phyloP scores from a whole-genome alignment of 2,113 vertebrate species.

The Tyto alba region DNA sequence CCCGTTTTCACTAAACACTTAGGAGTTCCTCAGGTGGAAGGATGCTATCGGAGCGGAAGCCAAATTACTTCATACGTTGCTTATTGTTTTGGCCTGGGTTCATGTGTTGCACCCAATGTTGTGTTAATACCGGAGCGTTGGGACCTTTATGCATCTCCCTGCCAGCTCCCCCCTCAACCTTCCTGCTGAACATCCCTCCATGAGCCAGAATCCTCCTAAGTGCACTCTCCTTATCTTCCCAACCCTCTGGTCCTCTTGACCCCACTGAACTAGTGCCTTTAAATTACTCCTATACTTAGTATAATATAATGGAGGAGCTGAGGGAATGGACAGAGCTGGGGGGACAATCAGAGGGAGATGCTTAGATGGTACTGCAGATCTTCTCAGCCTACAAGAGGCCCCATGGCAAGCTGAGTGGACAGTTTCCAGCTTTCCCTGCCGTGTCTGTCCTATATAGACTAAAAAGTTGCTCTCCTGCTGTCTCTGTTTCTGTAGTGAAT shows the following conservation, averaged over 20 bases:
- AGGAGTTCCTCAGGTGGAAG: background rate
- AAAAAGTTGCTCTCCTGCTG: background rate
- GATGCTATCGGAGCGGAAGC: background rate
- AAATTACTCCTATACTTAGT: background rate
- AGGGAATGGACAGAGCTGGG: background rate
- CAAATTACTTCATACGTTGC: background rate
- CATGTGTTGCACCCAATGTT: background rate
- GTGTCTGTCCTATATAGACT: background rate
- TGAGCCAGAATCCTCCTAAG: background rate
- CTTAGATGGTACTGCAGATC: background rate
- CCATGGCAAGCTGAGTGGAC: background rate
- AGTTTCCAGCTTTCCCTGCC: background rate
- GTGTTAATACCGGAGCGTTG: background rate
- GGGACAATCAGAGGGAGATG: background rate
- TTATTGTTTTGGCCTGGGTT: background rate
- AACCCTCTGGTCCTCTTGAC: background rate
- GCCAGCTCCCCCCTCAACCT: background rate
- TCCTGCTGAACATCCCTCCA: background rate
- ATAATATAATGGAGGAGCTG: background rate
- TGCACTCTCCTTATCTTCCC: background rate
- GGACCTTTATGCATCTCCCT: background rate
- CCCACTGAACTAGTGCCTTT: background rate
- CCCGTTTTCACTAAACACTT: background rate
- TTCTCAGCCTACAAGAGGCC: background rate
- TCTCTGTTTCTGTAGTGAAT: background rate